Base-by-base conservation (phyloP, 53 echinoderm and acorn worm genomes). In the Holothuria scabra region DNA sequence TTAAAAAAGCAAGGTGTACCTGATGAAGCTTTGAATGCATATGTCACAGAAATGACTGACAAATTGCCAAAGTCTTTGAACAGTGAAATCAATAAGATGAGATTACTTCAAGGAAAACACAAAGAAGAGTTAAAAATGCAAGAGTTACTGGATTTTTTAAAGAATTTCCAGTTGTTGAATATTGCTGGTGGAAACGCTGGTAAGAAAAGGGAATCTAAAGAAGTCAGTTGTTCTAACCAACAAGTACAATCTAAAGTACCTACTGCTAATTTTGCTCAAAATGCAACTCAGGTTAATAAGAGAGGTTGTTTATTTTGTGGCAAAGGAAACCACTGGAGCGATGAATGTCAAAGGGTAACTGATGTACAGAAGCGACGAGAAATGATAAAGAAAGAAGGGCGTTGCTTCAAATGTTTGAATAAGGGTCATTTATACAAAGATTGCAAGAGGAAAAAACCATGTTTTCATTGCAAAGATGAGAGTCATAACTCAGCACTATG, bases 321-420 rank as follows among this genome's bases (percentile, higher is more conserved):
- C 44, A 44, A 44, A 44, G 44, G 44, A 44, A 44, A 44, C 44
- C 44, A 44, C 44, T 44, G 44, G 44, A 44, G 44, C 44, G 44
- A 44, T 44, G 44, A 44, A 44, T 44, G 44, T 44, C 44, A 5
- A 66, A 16, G 16, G 2, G 66, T 30, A 66, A 66, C 33, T 18
- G 30, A 18, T 30, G 29, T 23, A 66, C 28, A 66, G 33, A 66
- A 32, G 30, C 18, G 33, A 62, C 8, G 62, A 24, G 62, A 62
- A 62, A 62, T 62, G 62, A 28, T 62, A 28, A 62, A 62, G 28
- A 62, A 62, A 62, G 62, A 62, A 62, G 62, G 62, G 22, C 62
- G 62, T 62, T 62, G 62, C 28, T 62, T 62, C 62, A 62, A 62
- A 62, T 62, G 62, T 62, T 62, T 62, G 62, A 62, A 62, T 28